Base-by-base conservation (phyloP, 2,888 invertebrate species). In the Blastobasis adustella region DNA sequence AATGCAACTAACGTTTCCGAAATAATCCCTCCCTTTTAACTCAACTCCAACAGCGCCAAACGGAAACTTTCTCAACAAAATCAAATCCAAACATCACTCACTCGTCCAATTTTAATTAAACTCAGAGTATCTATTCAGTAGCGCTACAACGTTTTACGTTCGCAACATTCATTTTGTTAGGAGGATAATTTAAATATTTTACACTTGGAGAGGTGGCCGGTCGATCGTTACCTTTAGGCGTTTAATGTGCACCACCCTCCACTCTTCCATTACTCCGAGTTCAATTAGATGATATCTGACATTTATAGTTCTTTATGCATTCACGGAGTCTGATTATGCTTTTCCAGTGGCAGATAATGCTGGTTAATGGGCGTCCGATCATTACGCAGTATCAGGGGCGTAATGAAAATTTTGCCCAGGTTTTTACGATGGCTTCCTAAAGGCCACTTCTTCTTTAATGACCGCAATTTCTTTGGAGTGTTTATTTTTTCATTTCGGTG, bases 251-350 rank as follows among this genome's bases (percentile, higher is more conserved):
- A 63, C 56, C 51, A 53, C 61, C 60, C 61, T 53, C 60, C 70
- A 61, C 69, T 60, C 63, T 57, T 47, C 70, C 77, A 74, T 85
- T 79, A 82, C 74, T 81, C 66, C 64, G 67, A 69, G 73, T 85
- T 87, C 84, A 86, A 86, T 87, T 85, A 85, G 85, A 87, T 86
- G 79, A 81, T 86, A 87, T 87, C 86, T 79, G 82, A 84, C 85
- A 65, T 85, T 86, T 82, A 86, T 84, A 86, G 85, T 86, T 84
- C 84, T 86, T 86, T 86, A 83, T 82, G 84, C 79, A 85, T 86
- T 82, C 73, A 74, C 67, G 69, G 67, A 79, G 76, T 74, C 65
- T 81, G 85, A 87, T 86, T 82, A 82, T 82, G 79, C 76, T 76
- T 73, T 79, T 71, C 61, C 72, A 70, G 70, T 75, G 69, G 68